Evolutionary conservation across 23 tunicate genomes (phyloP).

Genomic region (Ciona savignyi): DNA sequence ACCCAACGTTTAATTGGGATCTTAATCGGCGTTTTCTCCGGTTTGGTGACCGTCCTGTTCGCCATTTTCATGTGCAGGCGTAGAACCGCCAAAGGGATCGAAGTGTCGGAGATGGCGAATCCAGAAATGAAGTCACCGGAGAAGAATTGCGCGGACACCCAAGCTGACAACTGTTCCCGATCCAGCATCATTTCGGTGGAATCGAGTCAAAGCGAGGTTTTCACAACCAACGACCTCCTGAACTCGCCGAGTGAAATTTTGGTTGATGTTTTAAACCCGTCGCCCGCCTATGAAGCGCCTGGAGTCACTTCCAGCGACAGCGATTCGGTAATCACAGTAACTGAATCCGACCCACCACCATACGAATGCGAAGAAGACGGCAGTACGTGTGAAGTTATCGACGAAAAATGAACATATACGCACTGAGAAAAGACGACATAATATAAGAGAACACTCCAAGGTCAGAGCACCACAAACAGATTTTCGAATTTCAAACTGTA

Average conservation of each 20-base stretch:
- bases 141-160: neutral
- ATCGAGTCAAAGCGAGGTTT: neutral
- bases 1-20: neutral
- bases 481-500: too few species aligned
- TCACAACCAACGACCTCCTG: neutral
- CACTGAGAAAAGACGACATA: too few species aligned
- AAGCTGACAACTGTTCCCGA: neutral
- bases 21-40: slow-evolving; percentile 12
- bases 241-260: neutral
- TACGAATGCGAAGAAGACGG: neutral
- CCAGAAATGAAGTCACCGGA: neutral
- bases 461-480: too few species aligned
- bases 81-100: slow-evolving; percentile 8
- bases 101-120: neutral
- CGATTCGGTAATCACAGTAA: neutral
- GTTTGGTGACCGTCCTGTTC: slow-evolving; percentile 4
- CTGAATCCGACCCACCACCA: neutral
- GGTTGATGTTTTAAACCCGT: neutral
- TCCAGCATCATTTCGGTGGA: neutral
- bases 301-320: neutral
- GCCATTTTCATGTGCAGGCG: slow-evolving; percentile 21
- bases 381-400: neutral
- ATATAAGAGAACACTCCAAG: too few species aligned
- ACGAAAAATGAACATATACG: neutral
- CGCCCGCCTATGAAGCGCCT: neutral